Base-by-base conservation (phyloP, 1,140 invertebrate species). In the Nixonia krombeini region DNA sequence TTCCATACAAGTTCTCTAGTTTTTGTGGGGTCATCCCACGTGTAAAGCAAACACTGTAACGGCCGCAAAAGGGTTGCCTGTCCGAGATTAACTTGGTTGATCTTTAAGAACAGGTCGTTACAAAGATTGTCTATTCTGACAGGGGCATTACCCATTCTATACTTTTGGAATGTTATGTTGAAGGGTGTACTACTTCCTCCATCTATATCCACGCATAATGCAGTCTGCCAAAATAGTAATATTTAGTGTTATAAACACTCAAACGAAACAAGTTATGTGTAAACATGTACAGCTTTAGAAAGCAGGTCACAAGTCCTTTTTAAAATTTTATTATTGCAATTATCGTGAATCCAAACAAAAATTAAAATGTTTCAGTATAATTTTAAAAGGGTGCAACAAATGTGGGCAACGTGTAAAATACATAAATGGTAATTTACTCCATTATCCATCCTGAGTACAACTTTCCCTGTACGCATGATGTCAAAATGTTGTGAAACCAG, bases 11-110 rank as follows among this genome's bases (percentile, higher is more conserved):
- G 84, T 46, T 88, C 86, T 49, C 93, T 85, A 16, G 90, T 87
- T 52, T 90, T 89, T 2, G 88, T 88, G 0, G 93, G 93, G 82
- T 95, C 92, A 75, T 95, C 94, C 94, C 94, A 95, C 0, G 93
- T 95, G 76, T 94, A 94, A 4, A 94, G 74, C 52, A 94, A 82
- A 29, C 91, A 90, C 74, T 94, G 91, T 71, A 91, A 89, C 0
- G 93, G 92, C 79, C 90, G 93, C 13, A 95, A 78, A 9, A 95
- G 78, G 0, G 91, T 91, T 10, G 93, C 92, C 76, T 90, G 88
- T 17, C 90, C 89, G 2, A 89, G 87, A 55, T 90, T 88, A 70
- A 88, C 87, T 83, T 95, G 91, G 73, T 94, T 90, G 29, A 95
- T 87, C 76, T 94, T 94, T 9, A 95, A 81, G 76, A 94, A 94